Percentiles rank a stretch among this genome's conserved stretches.
Evolutionary conservation across 2,113 vertebrate species (phyloP).

Genomic region (Python bivittatus): DNA sequence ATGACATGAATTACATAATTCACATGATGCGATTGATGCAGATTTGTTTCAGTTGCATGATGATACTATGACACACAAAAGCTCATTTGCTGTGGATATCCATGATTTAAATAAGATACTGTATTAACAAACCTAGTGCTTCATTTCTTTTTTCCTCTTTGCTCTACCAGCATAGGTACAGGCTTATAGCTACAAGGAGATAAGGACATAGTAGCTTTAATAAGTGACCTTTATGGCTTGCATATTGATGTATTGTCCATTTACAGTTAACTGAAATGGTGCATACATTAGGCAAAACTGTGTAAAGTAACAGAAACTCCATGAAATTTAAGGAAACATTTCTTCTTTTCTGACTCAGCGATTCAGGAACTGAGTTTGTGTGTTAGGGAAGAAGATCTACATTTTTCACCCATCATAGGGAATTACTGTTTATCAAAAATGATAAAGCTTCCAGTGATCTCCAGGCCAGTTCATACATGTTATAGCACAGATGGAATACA

Average conservation of each 20-base stretch:
- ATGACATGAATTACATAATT: background rate
- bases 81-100: background rate
- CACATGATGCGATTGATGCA: background rate
- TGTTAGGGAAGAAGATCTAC: background rate
- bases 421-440: background rate
- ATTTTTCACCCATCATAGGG: background rate
- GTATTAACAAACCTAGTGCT: constrained; percentile 53
- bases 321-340: background rate
- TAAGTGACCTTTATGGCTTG: constrained; percentile 31
- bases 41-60: background rate
- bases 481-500: background rate
- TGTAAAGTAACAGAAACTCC: background rate
- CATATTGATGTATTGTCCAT: constrained; percentile 21
- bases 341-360: background rate
- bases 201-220: constrained; percentile 3
- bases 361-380: accelerated
- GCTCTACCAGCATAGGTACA: constrained; percentile 59
- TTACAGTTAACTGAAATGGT: constrained; percentile 11
- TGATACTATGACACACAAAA: background rate
- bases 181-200: constrained; percentile 54
- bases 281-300: background rate
- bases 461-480: constrained; percentile 4
- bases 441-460: background rate
- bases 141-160: constrained; percentile 50
- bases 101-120: constrained; percentile 68